Evolutionary conservation across 2,888 invertebrate species (phyloP).

Genomic region (Furcula furcula): DNA sequence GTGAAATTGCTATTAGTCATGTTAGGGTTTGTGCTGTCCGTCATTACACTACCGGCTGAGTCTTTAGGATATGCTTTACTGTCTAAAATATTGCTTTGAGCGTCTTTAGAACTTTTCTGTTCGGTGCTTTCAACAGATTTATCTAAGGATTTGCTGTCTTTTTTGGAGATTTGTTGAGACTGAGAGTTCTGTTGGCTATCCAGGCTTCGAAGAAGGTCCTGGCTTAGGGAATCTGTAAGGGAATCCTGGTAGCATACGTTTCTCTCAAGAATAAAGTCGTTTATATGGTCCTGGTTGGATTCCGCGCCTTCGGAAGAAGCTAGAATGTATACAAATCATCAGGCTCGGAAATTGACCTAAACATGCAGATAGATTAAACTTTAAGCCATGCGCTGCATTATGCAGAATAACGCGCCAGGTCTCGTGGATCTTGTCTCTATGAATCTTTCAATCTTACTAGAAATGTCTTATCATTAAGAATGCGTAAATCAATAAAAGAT

Average conservation of each 20-base stretch:
- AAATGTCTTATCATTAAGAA: no score
- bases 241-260: slow-evolving; percentile 78
- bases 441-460: no score
- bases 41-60: slow-evolving; percentile 58
- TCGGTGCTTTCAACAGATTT: slow-evolving; percentile 63
- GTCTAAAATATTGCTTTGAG: slow-evolving; percentile 64
- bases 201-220: slow-evolving; percentile 62
- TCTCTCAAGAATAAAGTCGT: slow-evolving; percentile 72
- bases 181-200: slow-evolving; percentile 58
- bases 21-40: slow-evolving; percentile 65
- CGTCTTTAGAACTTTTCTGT: slow-evolving; percentile 65
- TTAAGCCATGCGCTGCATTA: no score
- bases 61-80: slow-evolving; percentile 57
- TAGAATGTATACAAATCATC: slow-evolving; percentile 35
- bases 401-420: no score
- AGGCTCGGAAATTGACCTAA: neutral
- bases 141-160: slow-evolving; percentile 61
- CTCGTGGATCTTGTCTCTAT: no score
- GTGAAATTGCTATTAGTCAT: slow-evolving; percentile 74
- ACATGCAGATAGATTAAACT: no score
- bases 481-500: no score
- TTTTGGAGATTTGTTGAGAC: slow-evolving; percentile 54
- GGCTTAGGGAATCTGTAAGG: slow-evolving; percentile 67
- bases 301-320: slow-evolving; percentile 70
- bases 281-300: slow-evolving; percentile 66